Conservation (phyloP, 2,113 vertebrate genomes). For the Leptobrachium leishanense region DNA sequence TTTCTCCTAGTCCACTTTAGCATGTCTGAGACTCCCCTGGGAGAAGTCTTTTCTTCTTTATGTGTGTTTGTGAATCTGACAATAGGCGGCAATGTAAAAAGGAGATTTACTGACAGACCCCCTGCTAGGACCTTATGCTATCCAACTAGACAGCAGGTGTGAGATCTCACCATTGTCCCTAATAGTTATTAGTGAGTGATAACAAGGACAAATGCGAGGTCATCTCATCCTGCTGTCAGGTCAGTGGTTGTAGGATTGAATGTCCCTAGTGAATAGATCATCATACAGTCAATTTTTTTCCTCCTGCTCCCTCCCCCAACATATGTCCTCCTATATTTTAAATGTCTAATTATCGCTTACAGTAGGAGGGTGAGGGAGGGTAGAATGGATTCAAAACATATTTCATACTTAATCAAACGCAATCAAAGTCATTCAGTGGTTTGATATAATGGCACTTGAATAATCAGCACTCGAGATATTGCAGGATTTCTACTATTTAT, state of each 20-base stretch:
- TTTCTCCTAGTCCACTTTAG: constrained; percentile 4
- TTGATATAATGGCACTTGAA: constrained; percentile 55
- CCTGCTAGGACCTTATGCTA: constrained; percentile 63
- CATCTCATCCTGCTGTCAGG: constrained; percentile 75
- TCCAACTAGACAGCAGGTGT: constrained; percentile 86
- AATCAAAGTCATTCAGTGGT: constrained; percentile 62
- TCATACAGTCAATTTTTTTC: constrained; percentile 58
- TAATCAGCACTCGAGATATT: constrained; percentile 62
- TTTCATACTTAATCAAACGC: constrained; percentile 64
- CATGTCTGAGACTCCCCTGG: constrained; percentile 44
- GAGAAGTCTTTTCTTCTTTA: constrained; percentile 34
- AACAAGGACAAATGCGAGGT: constrained; percentile 80
- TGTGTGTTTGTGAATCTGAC: constrained; percentile 47
- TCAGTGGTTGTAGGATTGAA: constrained; percentile 75
- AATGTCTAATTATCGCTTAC: constrained; percentile 56
- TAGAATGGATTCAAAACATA: constrained; percentile 54
- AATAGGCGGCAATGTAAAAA: constrained; percentile 59
- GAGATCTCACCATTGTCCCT: constrained; percentile 69
- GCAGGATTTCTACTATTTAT: constrained; percentile 57
- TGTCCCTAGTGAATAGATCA: constrained; percentile 70
- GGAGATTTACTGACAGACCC: constrained; percentile 56
- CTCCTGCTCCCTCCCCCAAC: constrained; percentile 49
- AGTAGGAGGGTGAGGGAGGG: constrained; percentile 50
- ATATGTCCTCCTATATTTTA: constrained; percentile 56
- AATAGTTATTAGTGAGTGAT: constrained; percentile 83